Percentiles rank a stretch among this genome's conserved stretches.
These are phyloP conservation scores for Theocolax elegans DNA, from an alignment of 1,140 invertebrate species.

Conservation along the genomic window DNA sequence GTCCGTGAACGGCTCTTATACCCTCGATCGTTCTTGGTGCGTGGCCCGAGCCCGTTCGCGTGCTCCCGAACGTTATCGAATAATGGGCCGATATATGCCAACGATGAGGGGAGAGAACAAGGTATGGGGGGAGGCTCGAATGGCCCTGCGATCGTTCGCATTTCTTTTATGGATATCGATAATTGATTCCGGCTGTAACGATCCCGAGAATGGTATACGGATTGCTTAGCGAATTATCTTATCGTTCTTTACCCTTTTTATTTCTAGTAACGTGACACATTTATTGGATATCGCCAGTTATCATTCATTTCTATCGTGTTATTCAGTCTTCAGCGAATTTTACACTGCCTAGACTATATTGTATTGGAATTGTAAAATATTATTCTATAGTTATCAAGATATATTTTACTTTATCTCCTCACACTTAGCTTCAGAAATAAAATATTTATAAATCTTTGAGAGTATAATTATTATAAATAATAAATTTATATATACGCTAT, in stretches of 20 bases:
- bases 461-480: no score
- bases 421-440: no score
- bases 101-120: neutral
- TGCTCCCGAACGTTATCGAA: constrained; percentile 28
- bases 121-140: neutral
- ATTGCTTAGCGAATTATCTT: constrained; percentile 36
- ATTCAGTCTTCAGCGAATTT: no score
- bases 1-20: constrained; percentile 15
- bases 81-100: neutral
- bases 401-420: no score
- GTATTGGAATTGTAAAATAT: no score
- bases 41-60: constrained; percentile 15
- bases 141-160: neutral
- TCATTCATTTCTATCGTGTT: no score
- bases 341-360: no score
- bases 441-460: no score
- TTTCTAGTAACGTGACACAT: constrained; percentile 14
- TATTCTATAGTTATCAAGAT: no score
- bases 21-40: no score
- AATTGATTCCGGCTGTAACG: constrained; percentile 46
- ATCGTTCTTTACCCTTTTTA: constrained; percentile 28
- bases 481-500: no score
- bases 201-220: neutral
- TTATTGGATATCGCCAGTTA: neutral
- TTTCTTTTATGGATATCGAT: constrained; percentile 47